Evolutionary conservation across 2,888 invertebrate species (phyloP), one percentile per base, ranked within the genome.

Genomic region (Spodoptera littoralis): DNA sequence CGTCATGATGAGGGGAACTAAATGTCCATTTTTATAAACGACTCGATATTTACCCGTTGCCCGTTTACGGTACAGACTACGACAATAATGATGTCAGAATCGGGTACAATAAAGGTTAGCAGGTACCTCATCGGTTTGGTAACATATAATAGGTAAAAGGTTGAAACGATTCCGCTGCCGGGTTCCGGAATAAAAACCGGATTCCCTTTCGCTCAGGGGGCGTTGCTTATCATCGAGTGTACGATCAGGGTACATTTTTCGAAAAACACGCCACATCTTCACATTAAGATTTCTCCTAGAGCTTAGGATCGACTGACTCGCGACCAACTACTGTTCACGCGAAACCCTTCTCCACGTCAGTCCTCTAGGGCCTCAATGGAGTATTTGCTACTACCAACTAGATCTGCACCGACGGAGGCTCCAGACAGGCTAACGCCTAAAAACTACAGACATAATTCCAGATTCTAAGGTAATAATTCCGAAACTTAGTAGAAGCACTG

Each of bases 341-440:
- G 84, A 85, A 86, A 85, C 96, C 94, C 94, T 95, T 95, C 95
- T 84, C 93, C 95, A 95, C 95, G 87, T 95, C 95, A 95, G 95
- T 94, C 95, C 92, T 95, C 95, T 92, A 95, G 93, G 93, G 86
- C 87, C 95, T 95, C 95, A 91, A 95, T 95, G 92, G 95, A 95
- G 95, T 96, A 96, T 96, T 96, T 96, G 96, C 96, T 96, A 96
- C 96, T 96, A 96, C 95, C 95, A 96, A 96, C 96, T 96, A 96
- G 96, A 96, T 96, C 92, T 93, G 94, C 92, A 90, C 94, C 91
- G 90, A 90, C 91, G 93, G 92, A 87, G 90, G 92, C 93, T 93
- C 93, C 92, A 92, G 80, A 90, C 90, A 83, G 90, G 90, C 91
- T 92, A 82, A 83, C 86, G 85, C 95, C 93, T 95, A 18, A 18